These are phyloP conservation scores for Callimico goeldii DNA, from an alignment of 2,797 vertebrate species.

Conservation along the genomic window DNA sequence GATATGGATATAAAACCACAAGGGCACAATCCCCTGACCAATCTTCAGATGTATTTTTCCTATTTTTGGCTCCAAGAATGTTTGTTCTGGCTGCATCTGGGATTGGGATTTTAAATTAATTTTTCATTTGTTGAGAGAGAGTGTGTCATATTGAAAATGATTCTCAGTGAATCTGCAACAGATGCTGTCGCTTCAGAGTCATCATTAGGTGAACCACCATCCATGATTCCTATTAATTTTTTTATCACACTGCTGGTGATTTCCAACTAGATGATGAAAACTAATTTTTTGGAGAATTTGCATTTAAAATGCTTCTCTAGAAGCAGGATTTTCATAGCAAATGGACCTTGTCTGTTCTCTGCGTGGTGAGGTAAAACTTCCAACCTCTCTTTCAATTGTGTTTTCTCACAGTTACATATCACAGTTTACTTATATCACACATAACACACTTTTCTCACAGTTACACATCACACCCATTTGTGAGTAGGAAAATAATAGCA, in stretches of 20 bases:
- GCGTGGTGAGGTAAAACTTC: background rate
- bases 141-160: constrained; percentile 25
- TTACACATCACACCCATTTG: background rate
- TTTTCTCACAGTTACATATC: background rate
- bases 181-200: background rate
- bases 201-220: background rate
- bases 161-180: background rate
- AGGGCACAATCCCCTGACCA: background rate
- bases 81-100: constrained; percentile 54
- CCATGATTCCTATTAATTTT: constrained; percentile 19
- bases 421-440: background rate
- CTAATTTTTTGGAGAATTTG: background rate
- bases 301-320: background rate
- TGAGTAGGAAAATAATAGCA: background rate
- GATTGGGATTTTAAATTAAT: constrained; percentile 62
- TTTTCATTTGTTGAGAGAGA: constrained; percentile 56
- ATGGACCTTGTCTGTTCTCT: background rate
- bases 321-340: background rate
- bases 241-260: constrained; percentile 32
- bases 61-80: constrained; percentile 26
- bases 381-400: background rate
- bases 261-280: constrained; percentile 31
- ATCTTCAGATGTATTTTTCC: background rate
- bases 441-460: background rate
- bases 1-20: background rate